These are phyloP conservation scores for Stenichneumon culpator DNA, from an alignment of 2,888 invertebrate genomes.

Conservation along the genomic window DNA sequence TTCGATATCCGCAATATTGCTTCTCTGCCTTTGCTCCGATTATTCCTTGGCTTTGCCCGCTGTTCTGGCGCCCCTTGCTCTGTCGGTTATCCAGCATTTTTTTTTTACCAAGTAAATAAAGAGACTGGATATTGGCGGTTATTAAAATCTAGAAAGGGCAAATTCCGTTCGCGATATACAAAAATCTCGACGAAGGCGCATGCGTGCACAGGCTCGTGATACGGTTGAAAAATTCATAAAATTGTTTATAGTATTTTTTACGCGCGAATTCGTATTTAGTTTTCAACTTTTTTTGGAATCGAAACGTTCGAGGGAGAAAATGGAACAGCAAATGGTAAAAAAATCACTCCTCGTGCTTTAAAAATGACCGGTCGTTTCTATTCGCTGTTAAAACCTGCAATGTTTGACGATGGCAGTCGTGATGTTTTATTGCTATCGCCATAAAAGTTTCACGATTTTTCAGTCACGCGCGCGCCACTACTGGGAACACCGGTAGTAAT, in stretches of 20 bases:
- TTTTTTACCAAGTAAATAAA: slow-evolving; percentile 16
- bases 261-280: background rate
- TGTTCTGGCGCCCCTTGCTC: background rate
- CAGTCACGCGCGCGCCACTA: too few relatives aligned
- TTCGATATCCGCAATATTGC: slow-evolving; percentile 66
- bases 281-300: background rate
- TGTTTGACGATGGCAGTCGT: too few relatives aligned
- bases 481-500: too few relatives aligned
- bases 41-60: slow-evolving; percentile 24
- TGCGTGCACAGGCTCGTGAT: background rate
- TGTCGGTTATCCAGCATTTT: slow-evolving; percentile 14
- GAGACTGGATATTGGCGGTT: slow-evolving; percentile 6
- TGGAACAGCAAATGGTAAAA: background rate
- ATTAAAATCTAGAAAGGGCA: slow-evolving; percentile 27
- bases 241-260: background rate
- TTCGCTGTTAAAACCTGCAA: too few relatives aligned
- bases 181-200: background rate
- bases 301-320: background rate
- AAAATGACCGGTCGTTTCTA: too few relatives aligned
- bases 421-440: too few relatives aligned
- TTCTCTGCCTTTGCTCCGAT: slow-evolving; percentile 33
- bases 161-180: slow-evolving; percentile 22
- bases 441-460: too few relatives aligned
- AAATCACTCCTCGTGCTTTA: too few relatives aligned
- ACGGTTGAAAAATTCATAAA: background rate